phyloP scores from a whole-genome alignment of 2,888 invertebrate genomes.

The Eilema caniola region DNA sequence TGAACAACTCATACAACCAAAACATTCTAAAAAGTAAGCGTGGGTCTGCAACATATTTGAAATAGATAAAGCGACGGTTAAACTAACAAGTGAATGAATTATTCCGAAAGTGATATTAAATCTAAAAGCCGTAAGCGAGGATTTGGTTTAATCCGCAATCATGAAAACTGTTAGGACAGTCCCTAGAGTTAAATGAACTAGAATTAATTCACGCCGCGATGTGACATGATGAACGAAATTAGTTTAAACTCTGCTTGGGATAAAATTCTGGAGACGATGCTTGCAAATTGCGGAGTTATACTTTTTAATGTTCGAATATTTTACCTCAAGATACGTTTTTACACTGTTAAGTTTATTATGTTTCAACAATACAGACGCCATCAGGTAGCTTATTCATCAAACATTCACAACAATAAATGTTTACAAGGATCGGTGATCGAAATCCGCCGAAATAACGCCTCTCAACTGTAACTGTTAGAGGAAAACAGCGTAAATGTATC shows the following conservation, averaged over 20 bases:
- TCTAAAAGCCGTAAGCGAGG: constrained; percentile 11
- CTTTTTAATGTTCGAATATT: neutral
- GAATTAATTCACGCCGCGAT: constrained; percentile 21
- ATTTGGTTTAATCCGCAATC: constrained; percentile 16
- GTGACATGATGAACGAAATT: constrained; percentile 24
- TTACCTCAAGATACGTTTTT: neutral
- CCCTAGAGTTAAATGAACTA: constrained; percentile 21
- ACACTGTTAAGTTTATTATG: neutral
- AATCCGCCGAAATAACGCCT: too few species aligned
- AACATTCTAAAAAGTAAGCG: neutral
- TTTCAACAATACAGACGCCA: neutral
- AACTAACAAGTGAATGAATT: constrained; percentile 9
- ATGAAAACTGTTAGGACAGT: constrained; percentile 22
- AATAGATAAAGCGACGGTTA: constrained; percentile 12
- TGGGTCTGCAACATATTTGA: neutral
- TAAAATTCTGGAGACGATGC: constrained; percentile 13
- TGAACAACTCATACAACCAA: neutral
- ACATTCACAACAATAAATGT: too few species aligned
- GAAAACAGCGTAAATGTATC: too few species aligned
- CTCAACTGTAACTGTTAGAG: too few species aligned
- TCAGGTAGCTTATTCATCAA: too few species aligned
- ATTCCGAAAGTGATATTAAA: constrained; percentile 14
- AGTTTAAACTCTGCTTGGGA: constrained; percentile 13
- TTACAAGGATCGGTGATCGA: too few species aligned
- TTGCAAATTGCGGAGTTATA: constrained; percentile 9